A percentile compares a stretch with the other conserved stretches of the same genome.
Evolutionary conservation across 2,113 vertebrate genomes (phyloP).

Genomic region (Albula goreensis): DNA sequence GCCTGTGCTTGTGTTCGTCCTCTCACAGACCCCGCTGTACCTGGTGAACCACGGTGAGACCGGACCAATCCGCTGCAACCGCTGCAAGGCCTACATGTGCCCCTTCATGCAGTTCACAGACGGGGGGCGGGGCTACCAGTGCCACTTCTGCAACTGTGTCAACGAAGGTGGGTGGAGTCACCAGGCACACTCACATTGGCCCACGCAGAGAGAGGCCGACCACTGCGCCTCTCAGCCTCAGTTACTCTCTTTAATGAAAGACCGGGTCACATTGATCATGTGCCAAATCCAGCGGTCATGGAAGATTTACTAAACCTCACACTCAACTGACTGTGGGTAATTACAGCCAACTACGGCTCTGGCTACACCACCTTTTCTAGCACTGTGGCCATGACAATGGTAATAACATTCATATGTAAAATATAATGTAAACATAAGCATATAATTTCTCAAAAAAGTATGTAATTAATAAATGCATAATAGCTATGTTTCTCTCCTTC

Average conservation of each 20-base stretch:
- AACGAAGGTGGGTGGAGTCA: conserved; percentile 79
- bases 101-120: conserved; percentile 96
- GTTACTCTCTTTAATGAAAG: neutral
- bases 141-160: conserved; percentile 87
- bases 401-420: too few relatives aligned
- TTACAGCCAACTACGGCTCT: neutral
- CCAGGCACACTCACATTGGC: neutral
- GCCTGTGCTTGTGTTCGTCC: neutral
- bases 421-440: too few relatives aligned
- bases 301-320: neutral
- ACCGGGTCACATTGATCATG: neutral
- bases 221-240: neutral
- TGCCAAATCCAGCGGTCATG: neutral
- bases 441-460: too few relatives aligned
- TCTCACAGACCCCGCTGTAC: conserved; percentile 79
- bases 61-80: conserved; percentile 90
- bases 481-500: neutral
- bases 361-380: neutral
- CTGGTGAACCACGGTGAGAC: conserved; percentile 86
- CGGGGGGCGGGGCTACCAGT: conserved; percentile 87
- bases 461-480: too few relatives aligned
- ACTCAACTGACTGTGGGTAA: neutral
- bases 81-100: conserved; percentile 98
- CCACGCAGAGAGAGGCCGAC: neutral
- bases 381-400: too few relatives aligned